These are phyloP conservation scores for Orbicella faveolata DNA, from an alignment of 64 coral and sea anemone species.

Conservation along the genomic window DNA sequence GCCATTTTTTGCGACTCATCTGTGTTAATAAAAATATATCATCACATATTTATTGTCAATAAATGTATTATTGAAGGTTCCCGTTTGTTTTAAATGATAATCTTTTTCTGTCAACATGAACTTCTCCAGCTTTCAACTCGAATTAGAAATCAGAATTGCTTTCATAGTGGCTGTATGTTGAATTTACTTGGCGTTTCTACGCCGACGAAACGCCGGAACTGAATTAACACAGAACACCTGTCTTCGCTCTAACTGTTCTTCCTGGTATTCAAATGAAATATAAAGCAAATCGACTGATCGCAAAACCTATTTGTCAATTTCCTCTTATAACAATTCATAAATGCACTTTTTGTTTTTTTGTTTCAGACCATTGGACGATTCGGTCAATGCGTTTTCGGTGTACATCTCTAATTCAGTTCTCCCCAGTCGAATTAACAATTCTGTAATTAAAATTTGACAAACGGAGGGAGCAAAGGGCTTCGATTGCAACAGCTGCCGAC, in stretches of 20 bases:
- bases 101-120: neutral
- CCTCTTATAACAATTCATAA: neutral
- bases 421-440: neutral
- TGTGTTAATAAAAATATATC: too few relatives aligned
- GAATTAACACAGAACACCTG: neutral
- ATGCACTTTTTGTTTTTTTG: neutral
- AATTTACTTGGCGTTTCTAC: neutral
- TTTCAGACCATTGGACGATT: neutral
- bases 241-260: neutral
- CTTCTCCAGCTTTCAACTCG: neutral
- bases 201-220: neutral
- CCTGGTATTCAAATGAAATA: constrained; percentile 28
- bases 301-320: neutral
- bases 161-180: neutral
- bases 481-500: neutral
- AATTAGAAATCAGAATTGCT: neutral
- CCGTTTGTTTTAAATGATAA: too few relatives aligned
- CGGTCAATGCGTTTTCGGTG: neutral
- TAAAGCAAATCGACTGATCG: neutral
- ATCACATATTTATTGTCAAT: too few relatives aligned
- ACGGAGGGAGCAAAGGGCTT: neutral
- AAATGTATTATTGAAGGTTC: too few relatives aligned
- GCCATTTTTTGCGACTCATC: too few relatives aligned
- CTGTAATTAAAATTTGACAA: constrained; percentile 26
- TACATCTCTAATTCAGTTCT: neutral